These are phyloP conservation scores for Cenopis cana DNA, from an alignment of 2,888 invertebrate genomes.

Conservation along the genomic window DNA sequence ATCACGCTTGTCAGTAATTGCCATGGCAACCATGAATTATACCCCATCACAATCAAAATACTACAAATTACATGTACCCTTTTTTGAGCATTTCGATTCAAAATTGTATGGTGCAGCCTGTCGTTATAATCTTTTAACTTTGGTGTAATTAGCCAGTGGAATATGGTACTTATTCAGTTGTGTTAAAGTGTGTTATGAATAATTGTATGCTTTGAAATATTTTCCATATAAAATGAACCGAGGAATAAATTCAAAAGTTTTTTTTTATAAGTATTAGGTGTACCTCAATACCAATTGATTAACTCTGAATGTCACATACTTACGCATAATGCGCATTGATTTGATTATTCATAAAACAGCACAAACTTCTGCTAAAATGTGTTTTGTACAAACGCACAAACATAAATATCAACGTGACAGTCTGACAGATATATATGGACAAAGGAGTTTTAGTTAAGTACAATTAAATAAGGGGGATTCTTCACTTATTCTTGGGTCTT, in stretches of 20 bases:
- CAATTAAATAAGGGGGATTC: too few relatives aligned
- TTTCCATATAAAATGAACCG: neutral
- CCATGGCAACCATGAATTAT: conserved; percentile 70
- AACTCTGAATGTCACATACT: too few relatives aligned
- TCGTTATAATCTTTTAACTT: conserved; percentile 63
- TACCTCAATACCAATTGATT: too few relatives aligned
- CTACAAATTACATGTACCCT: conserved; percentile 72
- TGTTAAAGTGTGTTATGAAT: conserved; percentile 53
- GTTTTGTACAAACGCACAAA: too few relatives aligned
- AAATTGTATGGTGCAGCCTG: conserved; percentile 58
- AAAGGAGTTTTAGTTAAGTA: too few relatives aligned
- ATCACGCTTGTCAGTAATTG: conserved; percentile 60
- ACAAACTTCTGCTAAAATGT: too few relatives aligned
- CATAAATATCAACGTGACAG: too few relatives aligned
- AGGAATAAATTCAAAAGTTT: neutral
- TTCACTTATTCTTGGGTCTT: too few relatives aligned
- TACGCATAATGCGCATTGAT: too few relatives aligned
- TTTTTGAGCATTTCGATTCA: conserved; percentile 53
- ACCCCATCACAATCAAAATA: conserved; percentile 77
- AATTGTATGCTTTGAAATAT: conserved; percentile 56
- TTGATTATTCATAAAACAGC: neutral
- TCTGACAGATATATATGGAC: too few relatives aligned
- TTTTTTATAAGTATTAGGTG: neutral
- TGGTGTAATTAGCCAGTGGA: neutral
- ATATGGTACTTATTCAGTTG: neutral